Evolutionary conservation across 2,113 vertebrate genomes (phyloP).

Genomic region (Chaetodon auriga): DNA sequence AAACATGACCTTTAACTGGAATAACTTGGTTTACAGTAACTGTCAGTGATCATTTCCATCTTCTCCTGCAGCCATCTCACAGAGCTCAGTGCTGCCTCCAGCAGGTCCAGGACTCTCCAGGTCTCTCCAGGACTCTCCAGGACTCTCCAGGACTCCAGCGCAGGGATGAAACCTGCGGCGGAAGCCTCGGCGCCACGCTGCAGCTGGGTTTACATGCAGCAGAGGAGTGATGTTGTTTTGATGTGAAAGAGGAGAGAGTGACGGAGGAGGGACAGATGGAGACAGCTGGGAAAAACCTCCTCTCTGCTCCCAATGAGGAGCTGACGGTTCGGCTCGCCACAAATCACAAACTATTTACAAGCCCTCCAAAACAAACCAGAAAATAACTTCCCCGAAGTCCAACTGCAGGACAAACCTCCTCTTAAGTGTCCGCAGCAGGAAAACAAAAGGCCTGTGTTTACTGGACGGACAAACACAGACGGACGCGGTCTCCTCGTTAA

Average conservation of each 20-base stretch:
- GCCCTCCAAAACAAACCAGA: constrained; percentile 63
- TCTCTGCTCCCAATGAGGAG: constrained; percentile 42
- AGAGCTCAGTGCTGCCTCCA: neutral
- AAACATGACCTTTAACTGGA: neutral
- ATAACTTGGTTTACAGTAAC: neutral
- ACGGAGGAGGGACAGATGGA: constrained; percentile 48
- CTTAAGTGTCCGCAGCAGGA: constrained; percentile 58
- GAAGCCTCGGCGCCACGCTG: neutral
- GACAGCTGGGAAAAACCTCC: constrained; percentile 50
- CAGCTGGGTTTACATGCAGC: constrained; percentile 22
- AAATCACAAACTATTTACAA: constrained; percentile 73
- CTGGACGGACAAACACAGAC: constrained; percentile 69
- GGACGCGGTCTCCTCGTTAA: constrained; percentile 51
- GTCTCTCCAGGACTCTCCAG: no score
- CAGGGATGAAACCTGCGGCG: neutral
- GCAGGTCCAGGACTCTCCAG: neutral
- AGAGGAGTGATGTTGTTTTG: constrained; percentile 37
- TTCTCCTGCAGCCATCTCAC: neutral
- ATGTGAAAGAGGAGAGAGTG: constrained; percentile 39
- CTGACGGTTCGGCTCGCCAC: constrained; percentile 55
- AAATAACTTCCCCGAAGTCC: constrained; percentile 63
- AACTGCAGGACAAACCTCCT: constrained; percentile 41
- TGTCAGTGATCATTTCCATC: neutral
- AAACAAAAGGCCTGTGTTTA: constrained; percentile 74
- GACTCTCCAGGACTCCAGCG: neutral